These are phyloP conservation scores for Desoria tigrina DNA, from an alignment of 2,888 invertebrate genomes.

Conservation along the genomic window DNA sequence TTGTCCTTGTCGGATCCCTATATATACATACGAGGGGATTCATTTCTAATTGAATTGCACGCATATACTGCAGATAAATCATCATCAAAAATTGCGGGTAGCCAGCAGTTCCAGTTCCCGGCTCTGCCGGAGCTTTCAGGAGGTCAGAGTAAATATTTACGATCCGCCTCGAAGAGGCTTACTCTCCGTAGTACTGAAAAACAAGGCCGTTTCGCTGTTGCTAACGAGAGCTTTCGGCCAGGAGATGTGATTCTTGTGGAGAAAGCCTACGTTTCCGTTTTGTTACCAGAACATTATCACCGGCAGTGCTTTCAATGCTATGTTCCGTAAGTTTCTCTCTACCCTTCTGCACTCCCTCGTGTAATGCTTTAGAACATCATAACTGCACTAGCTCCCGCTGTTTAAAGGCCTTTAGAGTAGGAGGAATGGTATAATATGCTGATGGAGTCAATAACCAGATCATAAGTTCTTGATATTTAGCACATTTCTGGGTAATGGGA, in stretches of 20 bases:
- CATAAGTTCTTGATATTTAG: too few species aligned
- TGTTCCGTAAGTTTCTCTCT: conserved; percentile 53
- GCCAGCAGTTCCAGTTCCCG: not conserved
- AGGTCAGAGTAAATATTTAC: conserved; percentile 42
- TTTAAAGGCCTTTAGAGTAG: not conserved
- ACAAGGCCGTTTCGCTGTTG: conserved; percentile 53
- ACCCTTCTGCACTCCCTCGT: too few species aligned
- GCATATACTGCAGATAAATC: conserved; percentile 7
- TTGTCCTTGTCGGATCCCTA: not conserved
- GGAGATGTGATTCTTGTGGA: conserved; percentile 54
- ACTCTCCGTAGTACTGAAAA: conserved; percentile 37
- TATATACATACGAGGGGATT: not conserved
- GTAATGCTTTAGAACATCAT: too few species aligned
- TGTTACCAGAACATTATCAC: conserved; percentile 52
- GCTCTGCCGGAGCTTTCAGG: conserved; percentile 45
- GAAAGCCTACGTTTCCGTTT: conserved; percentile 53
- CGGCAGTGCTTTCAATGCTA: conserved; percentile 54
- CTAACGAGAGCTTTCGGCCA: conserved; percentile 52
- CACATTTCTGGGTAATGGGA: too few species aligned
- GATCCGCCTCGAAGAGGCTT: conserved; percentile 41
- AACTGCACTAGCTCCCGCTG: too few species aligned
- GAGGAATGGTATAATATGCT: not conserved
- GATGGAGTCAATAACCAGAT: too few species aligned
- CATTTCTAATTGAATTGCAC: not conserved
- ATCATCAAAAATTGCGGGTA: not conserved